Percentiles rank a stretch among this genome's conserved stretches.
Evolutionary conservation across 1,140 invertebrate species (phyloP).

Genomic region (Palaemon carinicauda): DNA sequence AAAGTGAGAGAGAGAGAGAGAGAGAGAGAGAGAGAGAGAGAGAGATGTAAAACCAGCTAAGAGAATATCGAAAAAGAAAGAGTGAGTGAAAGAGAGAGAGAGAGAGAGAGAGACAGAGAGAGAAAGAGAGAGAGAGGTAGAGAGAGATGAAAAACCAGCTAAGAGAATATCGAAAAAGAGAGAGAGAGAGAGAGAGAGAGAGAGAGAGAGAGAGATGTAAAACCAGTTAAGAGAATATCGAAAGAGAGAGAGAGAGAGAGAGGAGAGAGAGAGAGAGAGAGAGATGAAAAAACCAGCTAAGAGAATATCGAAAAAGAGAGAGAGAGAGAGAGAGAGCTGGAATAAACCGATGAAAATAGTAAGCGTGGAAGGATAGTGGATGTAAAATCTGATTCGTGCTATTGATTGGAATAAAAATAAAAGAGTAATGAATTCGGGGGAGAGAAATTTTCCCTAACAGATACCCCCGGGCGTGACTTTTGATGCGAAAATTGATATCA

Average conservation of each 20-base stretch:
- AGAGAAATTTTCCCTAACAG: conserved; percentile 10
- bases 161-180: background rate
- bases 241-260: background rate
- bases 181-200: conserved; percentile 17
- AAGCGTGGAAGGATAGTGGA: background rate
- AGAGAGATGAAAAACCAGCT: background rate
- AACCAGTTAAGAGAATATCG: background rate
- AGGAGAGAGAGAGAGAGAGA: conserved; percentile 28
- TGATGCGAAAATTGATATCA: conserved; percentile 18
- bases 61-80: background rate
- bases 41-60: background rate
- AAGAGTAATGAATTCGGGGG: background rate
- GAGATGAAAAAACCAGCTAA: background rate
- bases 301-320: background rate
- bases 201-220: conserved; percentile 18
- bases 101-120: background rate
- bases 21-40: conserved; percentile 28
- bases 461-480: background rate
- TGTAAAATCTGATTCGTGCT: background rate
- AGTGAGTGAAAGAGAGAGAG: background rate
- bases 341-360: background rate
- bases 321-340: background rate
- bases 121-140: conserved; percentile 21
- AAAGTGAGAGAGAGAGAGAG: background rate
- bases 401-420: background rate